Percentiles rank a stretch among this genome's conserved stretches.
Evolutionary conservation across 2,113 vertebrate genomes (phyloP).

Genomic region (Podarcis muralis): DNA sequence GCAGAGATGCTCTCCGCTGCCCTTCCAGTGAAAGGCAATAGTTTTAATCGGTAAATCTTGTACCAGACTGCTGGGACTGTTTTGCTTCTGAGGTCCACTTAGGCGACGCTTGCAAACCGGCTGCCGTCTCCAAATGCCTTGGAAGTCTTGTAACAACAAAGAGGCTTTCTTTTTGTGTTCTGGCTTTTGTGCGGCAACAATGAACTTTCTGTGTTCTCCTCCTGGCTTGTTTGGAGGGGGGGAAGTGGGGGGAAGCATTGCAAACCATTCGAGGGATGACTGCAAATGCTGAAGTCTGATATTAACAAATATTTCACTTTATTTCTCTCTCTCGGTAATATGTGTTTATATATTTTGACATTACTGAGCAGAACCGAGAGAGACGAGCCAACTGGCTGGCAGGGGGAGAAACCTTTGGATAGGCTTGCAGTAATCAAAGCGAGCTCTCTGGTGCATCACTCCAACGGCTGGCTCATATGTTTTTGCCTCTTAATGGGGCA

Average conservation of each 20-base stretch:
- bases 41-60: slow-evolving; percentile 54
- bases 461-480: neutral
- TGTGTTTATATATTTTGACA: neutral
- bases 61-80: slow-evolving; percentile 51
- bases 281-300: slow-evolving; percentile 31
- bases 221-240: slow-evolving; percentile 54
- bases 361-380: neutral
- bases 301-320: neutral
- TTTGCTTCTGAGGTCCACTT: slow-evolving; percentile 66
- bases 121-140: slow-evolving; percentile 58
- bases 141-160: slow-evolving; percentile 69
- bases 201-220: slow-evolving; percentile 66
- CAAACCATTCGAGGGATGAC: slow-evolving; percentile 52
- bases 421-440: neutral
- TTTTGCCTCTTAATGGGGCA: neutral
- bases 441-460: neutral
- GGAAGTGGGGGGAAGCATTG: slow-evolving; percentile 31
- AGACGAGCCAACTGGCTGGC: neutral
- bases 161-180: slow-evolving; percentile 68
- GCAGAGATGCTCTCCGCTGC: slow-evolving; percentile 41
- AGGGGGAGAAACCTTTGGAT: neutral
- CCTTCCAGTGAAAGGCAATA: slow-evolving; percentile 34
- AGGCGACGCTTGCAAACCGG: slow-evolving; percentile 62
- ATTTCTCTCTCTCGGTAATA: neutral
- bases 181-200: slow-evolving; percentile 70